Conservation (phyloP, 2,888 invertebrate species). For the Sinelater perroti region DNA sequence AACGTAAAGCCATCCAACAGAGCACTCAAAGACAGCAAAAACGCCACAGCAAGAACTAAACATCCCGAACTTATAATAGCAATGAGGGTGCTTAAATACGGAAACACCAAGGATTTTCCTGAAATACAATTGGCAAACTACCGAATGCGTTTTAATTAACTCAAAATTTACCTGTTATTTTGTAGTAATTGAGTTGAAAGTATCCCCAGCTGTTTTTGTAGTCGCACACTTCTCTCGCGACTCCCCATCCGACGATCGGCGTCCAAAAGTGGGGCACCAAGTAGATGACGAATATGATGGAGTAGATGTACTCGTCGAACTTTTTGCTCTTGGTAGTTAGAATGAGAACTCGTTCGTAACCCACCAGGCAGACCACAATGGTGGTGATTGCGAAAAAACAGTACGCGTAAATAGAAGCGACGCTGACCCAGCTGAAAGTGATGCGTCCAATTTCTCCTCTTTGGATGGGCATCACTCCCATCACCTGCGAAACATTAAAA, state of each 20-base stretch:
- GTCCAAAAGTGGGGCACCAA: conserved; percentile 76
- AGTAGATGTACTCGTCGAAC: conserved; percentile 77
- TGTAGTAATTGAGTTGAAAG: conserved; percentile 67
- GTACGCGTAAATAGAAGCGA: conserved; percentile 71
- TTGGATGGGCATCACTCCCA: conserved; percentile 72
- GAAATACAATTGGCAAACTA: conserved; percentile 47
- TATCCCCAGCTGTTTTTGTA: conserved; percentile 75
- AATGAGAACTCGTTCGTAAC: conserved; percentile 69
- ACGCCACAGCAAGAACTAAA: conserved; percentile 67
- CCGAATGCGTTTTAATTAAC: no score
- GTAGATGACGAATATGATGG: conserved; percentile 72
- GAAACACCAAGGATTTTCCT: conserved; percentile 70
- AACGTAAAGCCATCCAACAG: conserved; percentile 71
- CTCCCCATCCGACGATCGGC: conserved; percentile 76
- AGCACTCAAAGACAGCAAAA: conserved; percentile 68
- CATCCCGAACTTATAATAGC: conserved; percentile 71
- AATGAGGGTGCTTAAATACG: conserved; percentile 68
- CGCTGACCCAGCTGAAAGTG: conserved; percentile 71
- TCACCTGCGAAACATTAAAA: conserved; percentile 56
- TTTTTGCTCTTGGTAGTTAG: conserved; percentile 67
- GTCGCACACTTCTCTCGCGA: conserved; percentile 72
- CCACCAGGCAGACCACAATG: conserved; percentile 67
- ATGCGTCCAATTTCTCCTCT: conserved; percentile 61
- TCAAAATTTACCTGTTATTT: conserved; percentile 60
- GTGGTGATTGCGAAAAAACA: conserved; percentile 70